Base-by-base conservation (phyloP, 2,888 invertebrate genomes). In the Lithophane leautieri region DNA sequence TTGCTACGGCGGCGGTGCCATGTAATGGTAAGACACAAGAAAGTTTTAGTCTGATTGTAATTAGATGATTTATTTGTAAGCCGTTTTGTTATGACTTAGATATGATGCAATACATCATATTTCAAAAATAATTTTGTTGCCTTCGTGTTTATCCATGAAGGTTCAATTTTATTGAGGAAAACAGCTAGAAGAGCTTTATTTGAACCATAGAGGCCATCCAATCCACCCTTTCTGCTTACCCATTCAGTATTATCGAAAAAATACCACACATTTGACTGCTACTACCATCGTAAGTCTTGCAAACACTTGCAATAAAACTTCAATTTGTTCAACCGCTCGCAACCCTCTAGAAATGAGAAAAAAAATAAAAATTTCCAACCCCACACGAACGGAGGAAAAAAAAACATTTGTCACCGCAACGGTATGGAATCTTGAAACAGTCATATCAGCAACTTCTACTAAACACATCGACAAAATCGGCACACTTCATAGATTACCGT, bases 391-490 rank as follows among this genome's bases (percentile, higher is more conserved):
- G 68, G 52, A 71, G 60, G 67, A 68, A 84, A 85, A 85, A 84
- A 84, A 84, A 84, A 76, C 86, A 88, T 89, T 89, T 88, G 84
- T 89, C 89, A 89, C 85, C 73, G 79, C 85, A 83, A 88, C 83
- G 78, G 77, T 76, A 86, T 79, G 79, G 80, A 86, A 76, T 82
- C 78, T 84, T 70, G 79, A 84, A 86, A 86, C 82, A 79, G 86
- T 83, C 78, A 78, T 74, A 78, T 89, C 86, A 87, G 89, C 88
- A 82, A 44, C 67, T 73, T 69, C 40, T 66, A 74, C 75, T 70
- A 66, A 81, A 70, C 61, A 25, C 9, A 8, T 14, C 34, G 76
- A 63, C 1, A 40, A 22, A 67, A 68, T 54, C 28, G 8, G 25
- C 42, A 50, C 28, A 28, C n/a, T 16, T 65, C 52, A 72, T 80